Base-by-base conservation (phyloP, 2,797 vertebrate species). In the Rachycentron canadum region DNA sequence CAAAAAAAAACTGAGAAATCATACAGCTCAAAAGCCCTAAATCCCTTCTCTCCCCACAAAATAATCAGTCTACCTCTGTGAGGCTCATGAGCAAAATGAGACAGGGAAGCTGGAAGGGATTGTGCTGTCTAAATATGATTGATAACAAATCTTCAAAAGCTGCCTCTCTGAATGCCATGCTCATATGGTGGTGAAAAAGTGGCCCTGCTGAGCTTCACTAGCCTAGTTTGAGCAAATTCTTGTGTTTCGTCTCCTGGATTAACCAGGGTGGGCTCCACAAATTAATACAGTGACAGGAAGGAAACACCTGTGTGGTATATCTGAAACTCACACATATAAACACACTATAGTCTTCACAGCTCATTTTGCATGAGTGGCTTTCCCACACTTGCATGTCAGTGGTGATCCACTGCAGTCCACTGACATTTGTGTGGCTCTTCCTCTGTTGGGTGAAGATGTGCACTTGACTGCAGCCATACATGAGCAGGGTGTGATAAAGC, bases 101-200 rank as follows among this genome's bases (percentile, higher is more conserved):
- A 72, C 69, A 59, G 75, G 45, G 26, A 66, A 73, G 76, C 79
- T 70, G 43, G 55, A 67, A 78, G 50, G 76, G 68, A 73, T 64
- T 28, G 43, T 47, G 65, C 45, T 41, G 71, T 73, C 40, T 26
- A 23, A 62, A 58, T 36, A 9, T 23, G 69, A 81, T 32, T 63
- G 69, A 81, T 85, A 26, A 61, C 32, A 59, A 56, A 65, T 58
- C 73, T 66, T 78, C 59, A 69, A 76, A 58, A 76, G 56, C 64
- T 30, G 60, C 67, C 36, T 63, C 34, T 78, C 28, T 64, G 67
- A 78, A 32, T 58, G 45, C 41, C 3, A 2, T 36, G 38, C 66
- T 58, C n/a, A 19, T 8, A 14, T 13, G n/a, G 53, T 52, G 40
- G 30, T 47, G n/a, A 43, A 57, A 70, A 57, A 73, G 64, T 19